Evolutionary conservation across 2,113 vertebrate genomes (phyloP).

Genomic region (Canis aureus): DNA sequence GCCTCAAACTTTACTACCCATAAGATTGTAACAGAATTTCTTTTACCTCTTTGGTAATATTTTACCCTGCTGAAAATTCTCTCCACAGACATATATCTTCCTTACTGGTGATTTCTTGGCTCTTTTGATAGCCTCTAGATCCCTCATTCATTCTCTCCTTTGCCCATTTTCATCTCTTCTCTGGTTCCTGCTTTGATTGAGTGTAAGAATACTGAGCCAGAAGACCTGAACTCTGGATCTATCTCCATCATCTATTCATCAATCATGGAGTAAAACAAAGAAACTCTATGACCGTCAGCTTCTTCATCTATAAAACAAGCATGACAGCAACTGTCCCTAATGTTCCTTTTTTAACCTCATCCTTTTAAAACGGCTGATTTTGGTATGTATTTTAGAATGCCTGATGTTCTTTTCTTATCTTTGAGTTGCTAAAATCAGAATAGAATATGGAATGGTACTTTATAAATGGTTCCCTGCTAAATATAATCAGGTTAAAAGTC

Average conservation of each 20-base stretch:
- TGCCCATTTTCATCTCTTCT: not conserved
- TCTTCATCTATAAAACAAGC: not conserved
- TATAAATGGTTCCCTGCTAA: not conserved
- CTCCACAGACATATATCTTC: not conserved
- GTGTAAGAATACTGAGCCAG: not conserved
- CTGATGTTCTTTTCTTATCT: not conserved
- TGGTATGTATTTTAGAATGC: not conserved
- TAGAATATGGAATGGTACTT: not conserved
- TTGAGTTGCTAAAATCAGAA: constrained; percentile 10
- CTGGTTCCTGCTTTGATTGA: not conserved
- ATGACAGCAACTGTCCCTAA: not conserved
- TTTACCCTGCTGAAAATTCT: not conserved
- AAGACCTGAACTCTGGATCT: not conserved
- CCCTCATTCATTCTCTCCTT: not conserved
- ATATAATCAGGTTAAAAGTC: constrained; percentile 20
- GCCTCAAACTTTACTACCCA: not conserved
- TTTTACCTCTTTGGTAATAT: not conserved
- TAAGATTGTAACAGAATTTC: not conserved
- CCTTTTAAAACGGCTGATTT: not conserved
- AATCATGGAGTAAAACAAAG: not conserved
- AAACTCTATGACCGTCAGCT: not conserved
- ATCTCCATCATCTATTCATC: not conserved
- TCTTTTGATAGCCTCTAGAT: not conserved
- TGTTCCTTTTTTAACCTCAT: not conserved
- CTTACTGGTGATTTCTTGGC: not conserved